These are phyloP conservation scores for Antedon bifida DNA, from an alignment of 35 echinoderm and acorn worm genomes.

Conservation along the genomic window DNA sequence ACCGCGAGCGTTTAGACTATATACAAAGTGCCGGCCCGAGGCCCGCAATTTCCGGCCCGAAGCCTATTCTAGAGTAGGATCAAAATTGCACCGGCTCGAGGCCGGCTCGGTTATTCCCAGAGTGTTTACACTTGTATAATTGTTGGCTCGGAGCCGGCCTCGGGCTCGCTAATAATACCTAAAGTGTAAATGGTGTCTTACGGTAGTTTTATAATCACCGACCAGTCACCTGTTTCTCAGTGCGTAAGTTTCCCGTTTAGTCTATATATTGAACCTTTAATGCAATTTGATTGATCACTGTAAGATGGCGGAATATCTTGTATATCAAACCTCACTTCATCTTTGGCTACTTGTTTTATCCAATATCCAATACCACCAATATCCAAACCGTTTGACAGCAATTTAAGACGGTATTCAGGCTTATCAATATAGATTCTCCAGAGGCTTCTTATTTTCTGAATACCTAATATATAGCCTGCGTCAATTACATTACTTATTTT, in stretches of 20 bases:
- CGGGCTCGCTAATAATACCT: neutral
- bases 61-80: no score
- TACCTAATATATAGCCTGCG: neutral
- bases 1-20: no score
- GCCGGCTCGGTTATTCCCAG: no score
- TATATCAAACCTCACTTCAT: neutral
- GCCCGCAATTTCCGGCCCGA: no score
- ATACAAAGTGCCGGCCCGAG: no score
- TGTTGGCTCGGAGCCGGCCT: no score
- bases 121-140: no score
- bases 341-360: neutral
- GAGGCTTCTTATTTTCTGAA: neutral
- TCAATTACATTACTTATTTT: neutral
- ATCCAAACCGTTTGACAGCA: neutral
- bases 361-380: neutral
- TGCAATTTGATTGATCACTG: neutral
- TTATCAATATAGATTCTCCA: neutral
- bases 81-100: no score
- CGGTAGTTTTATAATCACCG: neutral
- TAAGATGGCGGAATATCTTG: neutral
- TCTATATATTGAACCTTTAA: neutral
- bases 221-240: neutral
- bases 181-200: neutral
- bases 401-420: neutral
- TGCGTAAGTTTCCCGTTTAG: neutral